Percentiles rank a stretch among this genome's conserved stretches.
phyloP scores from a whole-genome alignment of 2,113 vertebrate species.

The Uria aalge region DNA sequence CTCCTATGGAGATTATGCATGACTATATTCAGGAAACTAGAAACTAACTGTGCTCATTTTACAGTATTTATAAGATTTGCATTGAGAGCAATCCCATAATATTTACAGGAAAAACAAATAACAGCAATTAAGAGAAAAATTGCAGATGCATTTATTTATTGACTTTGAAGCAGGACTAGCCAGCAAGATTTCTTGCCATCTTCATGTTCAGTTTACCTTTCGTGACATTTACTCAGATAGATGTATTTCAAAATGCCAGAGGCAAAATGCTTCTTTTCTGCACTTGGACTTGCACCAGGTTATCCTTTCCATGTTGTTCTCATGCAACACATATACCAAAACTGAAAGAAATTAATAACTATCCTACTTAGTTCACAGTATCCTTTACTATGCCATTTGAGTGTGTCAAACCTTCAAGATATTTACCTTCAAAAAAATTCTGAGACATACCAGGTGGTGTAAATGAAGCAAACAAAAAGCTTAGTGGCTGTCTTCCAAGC shows the following conservation, averaged over 20 bases:
- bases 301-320: background rate
- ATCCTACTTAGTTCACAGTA: background rate
- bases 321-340: background rate
- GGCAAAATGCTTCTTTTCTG: background rate
- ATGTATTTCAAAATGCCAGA: background rate
- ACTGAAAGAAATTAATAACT: background rate
- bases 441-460: background rate
- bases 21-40: background rate
- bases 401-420: background rate
- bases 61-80: background rate
- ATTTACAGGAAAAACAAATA: background rate
- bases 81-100: background rate
- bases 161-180: background rate
- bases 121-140: background rate
- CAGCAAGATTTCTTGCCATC: background rate
- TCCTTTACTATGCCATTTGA: background rate
- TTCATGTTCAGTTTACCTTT: background rate
- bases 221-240: background rate
- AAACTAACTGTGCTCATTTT: background rate
- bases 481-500: background rate
- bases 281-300: background rate
- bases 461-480: background rate
- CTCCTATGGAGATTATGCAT: rapidly evolving
- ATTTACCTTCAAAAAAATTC: background rate
- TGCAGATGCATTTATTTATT: background rate